Evolutionary conservation across 2,797 vertebrate genomes (phyloP).

Genomic region (Falco concolor): DNA sequence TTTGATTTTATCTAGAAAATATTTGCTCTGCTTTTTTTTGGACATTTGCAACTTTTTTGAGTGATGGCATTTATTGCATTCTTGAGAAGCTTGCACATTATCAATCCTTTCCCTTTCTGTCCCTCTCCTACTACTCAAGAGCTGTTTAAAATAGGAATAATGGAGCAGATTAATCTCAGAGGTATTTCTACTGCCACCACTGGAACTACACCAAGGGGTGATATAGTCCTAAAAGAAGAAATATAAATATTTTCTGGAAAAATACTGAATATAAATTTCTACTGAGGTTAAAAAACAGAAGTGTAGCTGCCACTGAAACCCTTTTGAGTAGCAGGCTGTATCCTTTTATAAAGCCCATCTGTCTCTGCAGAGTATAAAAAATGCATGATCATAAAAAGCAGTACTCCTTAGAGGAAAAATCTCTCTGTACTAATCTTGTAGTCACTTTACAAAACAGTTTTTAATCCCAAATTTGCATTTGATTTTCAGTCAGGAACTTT

Average conservation of each 20-base stretch:
- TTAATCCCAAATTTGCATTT: slow-evolving; percentile 46
- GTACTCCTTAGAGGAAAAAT: slow-evolving; percentile 23
- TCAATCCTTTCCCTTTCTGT: not conserved
- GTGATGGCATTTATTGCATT: not conserved
- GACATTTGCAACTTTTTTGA: not conserved
- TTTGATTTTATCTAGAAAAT: not conserved
- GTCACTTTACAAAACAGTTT: slow-evolving; percentile 45
- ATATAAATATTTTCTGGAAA: not conserved
- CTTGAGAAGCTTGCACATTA: not conserved
- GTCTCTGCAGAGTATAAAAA: slow-evolving; percentile 35
- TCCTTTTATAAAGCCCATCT: slow-evolving; percentile 48
- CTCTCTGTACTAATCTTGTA: not conserved
- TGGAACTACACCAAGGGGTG: not conserved
- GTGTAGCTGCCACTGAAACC: slow-evolving; percentile 6
- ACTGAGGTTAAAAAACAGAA: not conserved
- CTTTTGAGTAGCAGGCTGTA: not conserved
- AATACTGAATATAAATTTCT: not conserved
- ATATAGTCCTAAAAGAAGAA: not conserved
- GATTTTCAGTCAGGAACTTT: slow-evolving; percentile 63
- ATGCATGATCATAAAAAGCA: slow-evolving; percentile 37
- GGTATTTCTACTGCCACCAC: not conserved
- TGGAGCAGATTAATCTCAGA: not conserved
- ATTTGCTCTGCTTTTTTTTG: not conserved
- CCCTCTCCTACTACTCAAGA: not conserved
- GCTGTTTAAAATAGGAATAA: not conserved